A percentile compares a stretch with the other conserved stretches of the same genome.
Conservation (phyloP, 1,140 invertebrate species). For the Holcopasites calliopsidis region DNA sequence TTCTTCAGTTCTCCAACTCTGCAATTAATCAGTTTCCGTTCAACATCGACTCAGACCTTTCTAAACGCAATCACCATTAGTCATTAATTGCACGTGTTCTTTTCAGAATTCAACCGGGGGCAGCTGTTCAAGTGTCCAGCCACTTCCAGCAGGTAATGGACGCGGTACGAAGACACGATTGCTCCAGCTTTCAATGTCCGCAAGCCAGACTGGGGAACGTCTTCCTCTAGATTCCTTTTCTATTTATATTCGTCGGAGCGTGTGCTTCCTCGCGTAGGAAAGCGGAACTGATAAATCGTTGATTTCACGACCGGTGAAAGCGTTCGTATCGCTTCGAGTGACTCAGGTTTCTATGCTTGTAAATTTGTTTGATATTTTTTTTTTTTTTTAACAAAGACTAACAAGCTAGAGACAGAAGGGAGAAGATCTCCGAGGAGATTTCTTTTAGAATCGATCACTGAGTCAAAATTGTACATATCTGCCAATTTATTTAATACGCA, state of each 20-base stretch:
- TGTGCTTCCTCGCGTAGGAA: not conserved
- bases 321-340: not conserved
- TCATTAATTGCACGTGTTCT: slow-evolving; percentile 20
- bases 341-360: not conserved
- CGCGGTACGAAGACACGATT: slow-evolving; percentile 81
- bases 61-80: slow-evolving; percentile 31
- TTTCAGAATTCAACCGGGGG: slow-evolving; percentile 81
- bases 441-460: not conserved
- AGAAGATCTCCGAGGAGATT: not conserved
- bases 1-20: too few relatives aligned
- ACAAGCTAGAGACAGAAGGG: not conserved
- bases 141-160: slow-evolving; percentile 83
- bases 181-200: slow-evolving; percentile 80
- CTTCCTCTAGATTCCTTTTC: slow-evolving; percentile 55
- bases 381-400: not conserved
- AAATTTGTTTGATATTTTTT: too few relatives aligned
- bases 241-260: not conserved
- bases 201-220: slow-evolving; percentile 68
- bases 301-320: slow-evolving; percentile 26
- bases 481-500: slow-evolving; percentile 57
- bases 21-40: too few relatives aligned
- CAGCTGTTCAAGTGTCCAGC: slow-evolving; percentile 77
- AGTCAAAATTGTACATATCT: slow-evolving; percentile 56
- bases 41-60: not conserved
- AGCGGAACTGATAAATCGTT: slow-evolving; percentile 21